A percentile compares a stretch with the other conserved stretches of the same genome.
phyloP scores from a whole-genome alignment of 2,797 vertebrate species.

The Oophaga sylvatica region DNA sequence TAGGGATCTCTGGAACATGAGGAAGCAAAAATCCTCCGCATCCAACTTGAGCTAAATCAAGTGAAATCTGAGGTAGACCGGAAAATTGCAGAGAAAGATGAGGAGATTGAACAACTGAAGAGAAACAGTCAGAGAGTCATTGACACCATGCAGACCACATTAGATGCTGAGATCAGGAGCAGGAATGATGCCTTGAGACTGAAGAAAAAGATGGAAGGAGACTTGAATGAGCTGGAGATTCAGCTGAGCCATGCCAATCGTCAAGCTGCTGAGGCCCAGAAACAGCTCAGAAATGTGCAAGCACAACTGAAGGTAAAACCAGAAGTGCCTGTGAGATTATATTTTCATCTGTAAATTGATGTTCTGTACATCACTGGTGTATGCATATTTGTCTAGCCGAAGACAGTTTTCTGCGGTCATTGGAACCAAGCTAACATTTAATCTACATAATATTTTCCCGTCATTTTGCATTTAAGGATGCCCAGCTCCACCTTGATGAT shows the following conservation, averaged over 20 bases:
- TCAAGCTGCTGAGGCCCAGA: conserved; percentile 63
- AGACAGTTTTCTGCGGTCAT: neutral
- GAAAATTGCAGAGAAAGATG: conserved; percentile 64
- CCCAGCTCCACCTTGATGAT: conserved; percentile 48
- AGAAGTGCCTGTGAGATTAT: neutral
- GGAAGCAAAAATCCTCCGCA: conserved; percentile 77
- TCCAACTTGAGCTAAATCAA: conserved; percentile 79
- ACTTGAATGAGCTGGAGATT: conserved; percentile 66
- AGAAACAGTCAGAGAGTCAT: conserved; percentile 57
- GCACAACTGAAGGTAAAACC: conserved; percentile 47
- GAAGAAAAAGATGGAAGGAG: conserved; percentile 61
- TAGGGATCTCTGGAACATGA: conserved; percentile 79
- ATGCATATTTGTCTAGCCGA: neutral
- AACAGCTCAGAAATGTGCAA: conserved; percentile 62
- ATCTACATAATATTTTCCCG: neutral
- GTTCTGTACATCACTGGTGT: neutral
- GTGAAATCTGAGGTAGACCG: conserved; percentile 76
- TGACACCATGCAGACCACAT: conserved; percentile 60
- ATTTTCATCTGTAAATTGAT: too few relatives aligned
- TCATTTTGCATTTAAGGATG: conserved; percentile 10
- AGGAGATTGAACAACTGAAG: conserved; percentile 56
- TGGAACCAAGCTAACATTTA: neutral
- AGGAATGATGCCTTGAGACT: conserved; percentile 57
- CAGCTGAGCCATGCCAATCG: conserved; percentile 67
- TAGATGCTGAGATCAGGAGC: conserved; percentile 54